A percentile compares a stretch with the other conserved stretches of the same genome.
These are phyloP conservation scores for Micromys minutus DNA, from an alignment of 2,113 vertebrate genomes.

Conservation along the genomic window DNA sequence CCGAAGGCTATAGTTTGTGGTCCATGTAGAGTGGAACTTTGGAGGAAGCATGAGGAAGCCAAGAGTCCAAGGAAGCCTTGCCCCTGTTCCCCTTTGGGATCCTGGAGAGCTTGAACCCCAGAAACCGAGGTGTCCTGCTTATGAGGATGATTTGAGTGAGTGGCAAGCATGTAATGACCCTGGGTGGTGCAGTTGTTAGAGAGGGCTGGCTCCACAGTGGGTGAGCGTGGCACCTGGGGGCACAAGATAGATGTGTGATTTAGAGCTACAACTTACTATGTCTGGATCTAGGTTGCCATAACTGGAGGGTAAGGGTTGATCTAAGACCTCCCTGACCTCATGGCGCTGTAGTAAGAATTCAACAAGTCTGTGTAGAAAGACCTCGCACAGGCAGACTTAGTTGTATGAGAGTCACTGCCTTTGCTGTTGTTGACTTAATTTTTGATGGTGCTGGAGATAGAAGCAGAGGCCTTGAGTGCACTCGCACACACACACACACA, in stretches of 20 bases:
- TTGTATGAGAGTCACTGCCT: fast-evolving
- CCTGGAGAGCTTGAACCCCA: background rate
- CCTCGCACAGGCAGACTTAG: fast-evolving
- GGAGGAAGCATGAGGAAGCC: background rate
- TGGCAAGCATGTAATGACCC: background rate
- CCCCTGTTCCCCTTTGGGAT: background rate
- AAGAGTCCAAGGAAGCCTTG: background rate
- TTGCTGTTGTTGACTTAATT: background rate
- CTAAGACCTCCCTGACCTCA: background rate
- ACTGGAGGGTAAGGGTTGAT: background rate
- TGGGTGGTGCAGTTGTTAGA: background rate
- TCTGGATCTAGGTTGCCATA: background rate
- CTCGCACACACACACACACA: background rate
- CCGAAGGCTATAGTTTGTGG: no score
- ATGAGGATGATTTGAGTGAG: background rate
- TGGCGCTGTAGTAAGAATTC: background rate
- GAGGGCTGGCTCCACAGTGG: background rate
- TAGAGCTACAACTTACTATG: background rate
- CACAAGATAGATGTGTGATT: background rate
- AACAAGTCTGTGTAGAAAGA: background rate
- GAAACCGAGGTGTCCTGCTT: fast-evolving
- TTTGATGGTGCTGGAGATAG: background rate
- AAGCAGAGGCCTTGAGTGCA: background rate
- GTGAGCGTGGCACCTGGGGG: background rate
- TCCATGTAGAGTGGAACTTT: background rate